Evolutionary conservation across 2,888 invertebrate species (phyloP).

Genomic region (Candidula unifasciata): DNA sequence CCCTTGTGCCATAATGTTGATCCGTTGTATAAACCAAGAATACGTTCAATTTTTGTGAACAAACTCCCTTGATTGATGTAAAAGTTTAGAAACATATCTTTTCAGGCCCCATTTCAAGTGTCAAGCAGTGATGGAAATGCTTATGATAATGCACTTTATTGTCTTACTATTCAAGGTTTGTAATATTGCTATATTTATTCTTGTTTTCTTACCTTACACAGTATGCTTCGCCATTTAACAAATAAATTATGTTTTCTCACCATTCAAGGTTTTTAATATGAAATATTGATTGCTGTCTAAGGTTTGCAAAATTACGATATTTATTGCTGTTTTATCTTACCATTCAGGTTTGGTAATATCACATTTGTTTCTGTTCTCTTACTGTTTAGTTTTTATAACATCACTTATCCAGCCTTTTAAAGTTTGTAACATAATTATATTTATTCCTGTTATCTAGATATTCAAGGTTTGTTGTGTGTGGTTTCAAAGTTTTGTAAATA

Average conservation of each 20-base stretch:
- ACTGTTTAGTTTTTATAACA: constrained; percentile 36
- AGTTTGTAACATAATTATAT: too few species aligned
- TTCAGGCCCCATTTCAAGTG: constrained; percentile 31
- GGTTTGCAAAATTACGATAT: constrained; percentile 1
- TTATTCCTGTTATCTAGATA: constrained; percentile 39
- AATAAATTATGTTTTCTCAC: constrained; percentile 36
- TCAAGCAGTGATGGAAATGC: neutral
- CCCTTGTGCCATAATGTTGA: too few species aligned
- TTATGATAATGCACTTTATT: constrained; percentile 34
- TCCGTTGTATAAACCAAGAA: too few species aligned
- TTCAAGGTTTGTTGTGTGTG: constrained; percentile 41
- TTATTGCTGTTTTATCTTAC: constrained; percentile 42
- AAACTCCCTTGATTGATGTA: too few species aligned
- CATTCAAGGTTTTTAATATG: constrained; percentile 35
- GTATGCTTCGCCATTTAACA: neutral
- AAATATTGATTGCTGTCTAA: constrained; percentile 28
- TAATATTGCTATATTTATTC: neutral
- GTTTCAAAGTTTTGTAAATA: too few species aligned
- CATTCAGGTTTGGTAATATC: constrained; percentile 29
- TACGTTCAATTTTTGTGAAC: too few species aligned
- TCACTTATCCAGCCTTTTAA: too few species aligned
- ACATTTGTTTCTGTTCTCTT: constrained; percentile 13
- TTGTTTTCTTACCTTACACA: too few species aligned
- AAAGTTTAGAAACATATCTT: neutral
- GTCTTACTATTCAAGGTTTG: constrained; percentile 46